Base-by-base conservation (phyloP, 2,113 vertebrate genomes). In the Coregonus clupeaformis region DNA sequence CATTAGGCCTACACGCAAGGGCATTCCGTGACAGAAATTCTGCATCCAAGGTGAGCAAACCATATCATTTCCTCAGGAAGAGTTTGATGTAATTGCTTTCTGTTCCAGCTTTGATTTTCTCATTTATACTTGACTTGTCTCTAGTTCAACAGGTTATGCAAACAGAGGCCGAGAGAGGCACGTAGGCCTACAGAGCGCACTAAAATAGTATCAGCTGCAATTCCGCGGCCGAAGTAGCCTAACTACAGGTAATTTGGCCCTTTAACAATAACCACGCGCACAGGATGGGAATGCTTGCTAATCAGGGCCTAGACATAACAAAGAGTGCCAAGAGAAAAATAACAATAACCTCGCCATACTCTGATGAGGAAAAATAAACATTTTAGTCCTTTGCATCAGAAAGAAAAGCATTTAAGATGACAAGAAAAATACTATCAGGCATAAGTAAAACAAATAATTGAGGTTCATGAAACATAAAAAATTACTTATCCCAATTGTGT, bases 51-150 rank as follows among this genome's bases (percentile, higher is more conserved):
- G 52, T 55, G 52, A 55, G 52, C 52, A 36, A 68, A 68, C 36
- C 22, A 1, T 16, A 71, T 71, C 18, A 72, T 72, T 77, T 77
- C 69, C 69, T 59, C 29, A 55, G 69, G 69, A 77, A 77, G 45
- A 13, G 22, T 77, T 66, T 57, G 14, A 72, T 71, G 20, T 77
- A 62, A 78, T 71, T 65, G 63, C 32, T 74, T 71, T 72, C 59
- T 66, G 60, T n/a, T 55, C 68, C 60, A 52, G 69, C 68, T 64
- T 71, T 71, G 68, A 71, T 71, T 68, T 22, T 64, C 30, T 27
- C 16, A 29, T 42, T 32, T 68, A 42, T 9, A 47, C 30, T 72
- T 22, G n/a, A 30, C 62, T 71, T 77, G 59, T 42, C 9, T 36
- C 42, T 20, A 77, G 63, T 63, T 60, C 42, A 42, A 6, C 78